These are phyloP conservation scores for Tychaedon coryphoeus DNA, from an alignment of 2,113 vertebrate species.

Conservation along the genomic window DNA sequence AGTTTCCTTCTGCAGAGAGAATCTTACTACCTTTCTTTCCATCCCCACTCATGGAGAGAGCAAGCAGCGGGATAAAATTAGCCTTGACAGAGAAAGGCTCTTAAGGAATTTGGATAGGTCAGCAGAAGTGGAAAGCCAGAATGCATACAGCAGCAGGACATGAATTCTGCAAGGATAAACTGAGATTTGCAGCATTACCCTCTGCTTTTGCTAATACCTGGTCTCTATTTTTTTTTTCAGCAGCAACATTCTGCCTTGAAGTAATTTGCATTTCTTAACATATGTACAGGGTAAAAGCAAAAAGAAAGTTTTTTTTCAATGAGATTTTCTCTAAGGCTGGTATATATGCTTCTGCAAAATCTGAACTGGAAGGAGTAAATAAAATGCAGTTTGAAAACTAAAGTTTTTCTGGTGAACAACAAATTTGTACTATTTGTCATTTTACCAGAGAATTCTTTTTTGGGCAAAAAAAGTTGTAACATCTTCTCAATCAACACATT, in stretches of 20 bases:
- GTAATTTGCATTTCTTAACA: background rate
- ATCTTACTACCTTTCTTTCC: background rate
- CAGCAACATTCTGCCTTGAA: background rate
- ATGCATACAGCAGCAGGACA: background rate
- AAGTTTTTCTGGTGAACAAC: background rate
- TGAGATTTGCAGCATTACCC: background rate
- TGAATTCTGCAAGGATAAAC: constrained; percentile 15
- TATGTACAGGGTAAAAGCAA: background rate
- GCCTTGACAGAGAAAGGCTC: background rate
- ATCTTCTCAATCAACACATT: background rate
- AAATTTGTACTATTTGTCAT: background rate
- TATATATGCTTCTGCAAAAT: background rate
- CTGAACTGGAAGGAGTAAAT: background rate
- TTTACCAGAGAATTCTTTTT: background rate
- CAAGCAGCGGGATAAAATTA: background rate
- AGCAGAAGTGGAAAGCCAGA: constrained; percentile 7
- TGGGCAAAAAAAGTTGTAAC: background rate
- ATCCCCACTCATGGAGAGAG: background rate
- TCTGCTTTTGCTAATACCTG: background rate
- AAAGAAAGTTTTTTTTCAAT: background rate
- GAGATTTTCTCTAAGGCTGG: background rate
- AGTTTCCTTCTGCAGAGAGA: background rate
- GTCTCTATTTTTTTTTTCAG: background rate
- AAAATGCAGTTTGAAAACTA: background rate
- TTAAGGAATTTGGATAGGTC: constrained; percentile 1